These are phyloP conservation scores for Pedetes capensis DNA, from an alignment of 2,113 vertebrate species.

Conservation along the genomic window DNA sequence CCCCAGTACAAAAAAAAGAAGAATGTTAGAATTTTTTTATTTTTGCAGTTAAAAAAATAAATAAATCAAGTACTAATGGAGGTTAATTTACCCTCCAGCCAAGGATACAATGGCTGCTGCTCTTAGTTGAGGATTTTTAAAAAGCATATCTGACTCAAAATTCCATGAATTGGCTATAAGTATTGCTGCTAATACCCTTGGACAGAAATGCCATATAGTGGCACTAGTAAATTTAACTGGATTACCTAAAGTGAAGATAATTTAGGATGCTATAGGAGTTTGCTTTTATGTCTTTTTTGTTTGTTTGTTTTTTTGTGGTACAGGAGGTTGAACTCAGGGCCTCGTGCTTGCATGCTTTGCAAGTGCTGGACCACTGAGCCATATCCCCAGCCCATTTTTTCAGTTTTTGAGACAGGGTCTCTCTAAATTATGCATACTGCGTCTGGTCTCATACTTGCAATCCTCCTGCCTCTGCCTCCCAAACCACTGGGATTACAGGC, in stretches of 20 bases:
- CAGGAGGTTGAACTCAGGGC: too few species aligned
- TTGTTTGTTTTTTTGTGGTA: too few species aligned
- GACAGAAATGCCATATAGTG: not conserved
- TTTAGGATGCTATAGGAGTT: not conserved
- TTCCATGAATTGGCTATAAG: not conserved
- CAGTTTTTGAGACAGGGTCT: too few species aligned
- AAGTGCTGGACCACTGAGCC: too few species aligned
- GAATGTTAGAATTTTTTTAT: not conserved
- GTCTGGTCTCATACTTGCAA: too few species aligned
- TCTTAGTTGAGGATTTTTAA: not conserved
- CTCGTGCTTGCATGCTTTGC: too few species aligned
- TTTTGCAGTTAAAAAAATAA: conserved; percentile 30
- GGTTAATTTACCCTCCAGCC: not conserved
- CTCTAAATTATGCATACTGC: too few species aligned
- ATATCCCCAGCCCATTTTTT: too few species aligned
- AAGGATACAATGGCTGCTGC: not conserved
- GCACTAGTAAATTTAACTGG: not conserved
- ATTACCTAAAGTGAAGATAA: not conserved
- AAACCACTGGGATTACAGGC: too few species aligned
- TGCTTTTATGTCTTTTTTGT: not conserved
- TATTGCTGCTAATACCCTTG: not conserved
- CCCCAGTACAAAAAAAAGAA: not conserved
- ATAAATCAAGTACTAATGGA: conserved; percentile 11
- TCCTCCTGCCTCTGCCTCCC: too few species aligned
- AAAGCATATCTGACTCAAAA: not conserved